Conservation (phyloP, 2,113 vertebrate species). For the Rhegmatorhina hoffmannsi region DNA sequence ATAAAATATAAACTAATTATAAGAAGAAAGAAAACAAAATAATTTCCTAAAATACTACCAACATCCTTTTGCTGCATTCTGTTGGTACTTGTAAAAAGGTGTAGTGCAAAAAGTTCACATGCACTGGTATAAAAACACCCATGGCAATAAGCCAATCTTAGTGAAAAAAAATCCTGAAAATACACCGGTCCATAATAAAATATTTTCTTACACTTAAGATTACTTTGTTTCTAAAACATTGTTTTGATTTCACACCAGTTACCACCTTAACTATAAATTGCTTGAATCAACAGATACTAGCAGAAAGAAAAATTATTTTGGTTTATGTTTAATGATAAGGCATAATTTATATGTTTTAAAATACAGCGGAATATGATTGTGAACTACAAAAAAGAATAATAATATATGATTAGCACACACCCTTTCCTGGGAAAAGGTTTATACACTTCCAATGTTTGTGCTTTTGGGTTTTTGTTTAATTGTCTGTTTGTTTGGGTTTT, state of each 20-base stretch:
- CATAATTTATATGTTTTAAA: neutral
- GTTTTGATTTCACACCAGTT: neutral
- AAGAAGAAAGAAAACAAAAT: neutral
- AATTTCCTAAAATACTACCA: neutral
- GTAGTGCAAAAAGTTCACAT: accelerated
- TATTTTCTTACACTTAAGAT: neutral
- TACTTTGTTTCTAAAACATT: neutral
- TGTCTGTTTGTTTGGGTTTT: neutral
- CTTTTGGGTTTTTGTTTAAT: neutral
- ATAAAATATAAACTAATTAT: neutral
- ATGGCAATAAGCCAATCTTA: neutral
- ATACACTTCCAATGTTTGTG: neutral
- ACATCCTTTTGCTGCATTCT: neutral
- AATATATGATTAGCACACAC: neutral
- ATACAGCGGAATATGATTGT: neutral
- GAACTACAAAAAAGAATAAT: neutral
- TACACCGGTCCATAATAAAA: neutral
- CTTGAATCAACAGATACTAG: neutral
- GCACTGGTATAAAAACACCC: neutral
- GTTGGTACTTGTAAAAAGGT: neutral
- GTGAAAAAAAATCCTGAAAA: neutral
- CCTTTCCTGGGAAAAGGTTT: neutral
- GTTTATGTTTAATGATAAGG: neutral
- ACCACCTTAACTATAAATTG: neutral
- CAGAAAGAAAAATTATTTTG: neutral